phyloP scores from a whole-genome alignment of 2,113 vertebrate genomes.

The Geococcyx californianus region DNA sequence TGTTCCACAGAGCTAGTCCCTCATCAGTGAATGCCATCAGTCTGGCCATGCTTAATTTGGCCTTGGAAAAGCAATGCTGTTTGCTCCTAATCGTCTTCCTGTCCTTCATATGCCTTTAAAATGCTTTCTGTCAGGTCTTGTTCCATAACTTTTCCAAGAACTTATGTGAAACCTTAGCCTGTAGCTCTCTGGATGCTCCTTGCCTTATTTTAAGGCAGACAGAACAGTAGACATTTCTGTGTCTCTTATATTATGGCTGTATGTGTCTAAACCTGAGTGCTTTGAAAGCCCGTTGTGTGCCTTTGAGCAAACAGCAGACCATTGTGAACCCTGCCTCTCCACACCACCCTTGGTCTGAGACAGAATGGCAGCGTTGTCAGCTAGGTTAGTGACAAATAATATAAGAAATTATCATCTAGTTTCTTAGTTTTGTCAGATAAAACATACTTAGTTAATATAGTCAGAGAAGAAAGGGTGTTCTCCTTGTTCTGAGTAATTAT shows the following conservation, averaged over 20 bases:
- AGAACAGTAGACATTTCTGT: background rate
- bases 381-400: background rate
- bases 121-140: background rate
- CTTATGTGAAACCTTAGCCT: background rate
- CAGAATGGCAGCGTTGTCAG: background rate
- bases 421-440: background rate
- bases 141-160: background rate
- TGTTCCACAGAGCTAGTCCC: background rate
- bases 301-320: background rate
- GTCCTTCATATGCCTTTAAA: background rate
- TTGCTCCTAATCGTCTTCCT: background rate
- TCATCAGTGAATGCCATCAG: background rate
- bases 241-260: background rate
- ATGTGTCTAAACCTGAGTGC: background rate
- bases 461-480: background rate
- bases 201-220: background rate
- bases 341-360: background rate
- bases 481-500: background rate
- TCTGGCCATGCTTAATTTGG: background rate
- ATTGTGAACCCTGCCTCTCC: background rate
- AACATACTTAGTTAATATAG: background rate
- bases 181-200: background rate
- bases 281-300: background rate
- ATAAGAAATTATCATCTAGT: background rate
- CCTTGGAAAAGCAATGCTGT: background rate